Conservation (phyloP, 2,888 invertebrate genomes). For the Nebria salina region DNA sequence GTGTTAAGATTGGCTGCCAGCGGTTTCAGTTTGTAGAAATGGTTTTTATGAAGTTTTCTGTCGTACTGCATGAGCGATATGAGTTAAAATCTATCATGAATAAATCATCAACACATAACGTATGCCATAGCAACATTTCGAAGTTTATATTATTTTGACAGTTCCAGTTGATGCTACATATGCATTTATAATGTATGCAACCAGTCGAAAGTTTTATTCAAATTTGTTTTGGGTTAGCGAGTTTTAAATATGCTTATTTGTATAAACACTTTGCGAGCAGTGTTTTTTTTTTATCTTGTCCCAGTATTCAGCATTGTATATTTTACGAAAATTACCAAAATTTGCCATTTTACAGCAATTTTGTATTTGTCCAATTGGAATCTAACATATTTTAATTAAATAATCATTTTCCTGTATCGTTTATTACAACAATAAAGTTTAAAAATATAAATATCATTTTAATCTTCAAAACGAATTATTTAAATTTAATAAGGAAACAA, state of each 20-base stretch:
- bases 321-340: too few relatives aligned
- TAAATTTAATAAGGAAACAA: too few relatives aligned
- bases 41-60: not conserved
- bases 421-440: too few relatives aligned
- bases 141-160: not conserved
- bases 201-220: not conserved
- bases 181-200: not conserved
- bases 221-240: not conserved
- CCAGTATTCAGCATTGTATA: too few relatives aligned
- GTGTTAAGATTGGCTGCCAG: too few relatives aligned
- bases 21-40: not conserved
- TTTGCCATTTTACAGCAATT: too few relatives aligned
- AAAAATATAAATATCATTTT: too few relatives aligned
- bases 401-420: too few relatives aligned
- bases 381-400: too few relatives aligned
- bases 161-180: not conserved
- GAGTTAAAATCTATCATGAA: not conserved
- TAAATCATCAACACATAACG: not conserved
- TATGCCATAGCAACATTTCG: not conserved
- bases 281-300: too few relatives aligned
- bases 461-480: too few relatives aligned
- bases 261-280: not conserved
- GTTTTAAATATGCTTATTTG: not conserved
- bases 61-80: not conserved
- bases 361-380: too few relatives aligned